Conservation (phyloP, 2,797 vertebrate genomes). For the Propithecus perrieri region DNA sequence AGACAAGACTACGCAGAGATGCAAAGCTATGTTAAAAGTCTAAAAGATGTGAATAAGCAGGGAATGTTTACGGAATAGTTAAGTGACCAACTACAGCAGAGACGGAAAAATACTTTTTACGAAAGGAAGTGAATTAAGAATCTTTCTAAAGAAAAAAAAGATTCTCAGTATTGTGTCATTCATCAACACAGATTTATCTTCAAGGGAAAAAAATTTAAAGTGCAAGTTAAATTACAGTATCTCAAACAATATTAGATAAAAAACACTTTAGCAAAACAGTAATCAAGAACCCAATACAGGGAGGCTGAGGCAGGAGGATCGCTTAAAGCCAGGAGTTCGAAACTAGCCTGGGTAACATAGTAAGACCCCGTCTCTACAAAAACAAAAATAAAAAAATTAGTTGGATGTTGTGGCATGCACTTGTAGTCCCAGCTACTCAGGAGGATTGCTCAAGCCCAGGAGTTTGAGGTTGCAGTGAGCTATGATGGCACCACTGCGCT, state of each 20-base stretch:
- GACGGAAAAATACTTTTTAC: neutral
- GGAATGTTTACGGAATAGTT: neutral
- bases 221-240: neutral
- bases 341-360: too few relatives aligned
- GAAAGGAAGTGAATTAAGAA: neutral
- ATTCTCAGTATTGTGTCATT: neutral
- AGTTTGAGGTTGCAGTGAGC: too few relatives aligned
- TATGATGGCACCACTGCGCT: too few relatives aligned
- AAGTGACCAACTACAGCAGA: constrained; percentile 7
- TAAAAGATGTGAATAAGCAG: neutral
- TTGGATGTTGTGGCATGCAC: too few relatives aligned
- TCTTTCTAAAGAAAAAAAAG: neutral
- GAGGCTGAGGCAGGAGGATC: too few relatives aligned
- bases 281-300: neutral
- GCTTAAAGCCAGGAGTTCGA: too few relatives aligned
- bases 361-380: too few relatives aligned
- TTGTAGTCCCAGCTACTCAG: too few relatives aligned
- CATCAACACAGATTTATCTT: neutral
- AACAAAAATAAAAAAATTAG: too few relatives aligned
- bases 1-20: neutral
- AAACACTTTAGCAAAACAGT: neutral
- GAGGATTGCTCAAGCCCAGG: too few relatives aligned
- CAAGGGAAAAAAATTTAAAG: neutral
- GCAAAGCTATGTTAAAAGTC: neutral
- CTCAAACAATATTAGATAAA: constrained; percentile 12